Evolutionary conservation across 1,140 invertebrate species (phyloP).

Genomic region (Chelonus insularis): DNA sequence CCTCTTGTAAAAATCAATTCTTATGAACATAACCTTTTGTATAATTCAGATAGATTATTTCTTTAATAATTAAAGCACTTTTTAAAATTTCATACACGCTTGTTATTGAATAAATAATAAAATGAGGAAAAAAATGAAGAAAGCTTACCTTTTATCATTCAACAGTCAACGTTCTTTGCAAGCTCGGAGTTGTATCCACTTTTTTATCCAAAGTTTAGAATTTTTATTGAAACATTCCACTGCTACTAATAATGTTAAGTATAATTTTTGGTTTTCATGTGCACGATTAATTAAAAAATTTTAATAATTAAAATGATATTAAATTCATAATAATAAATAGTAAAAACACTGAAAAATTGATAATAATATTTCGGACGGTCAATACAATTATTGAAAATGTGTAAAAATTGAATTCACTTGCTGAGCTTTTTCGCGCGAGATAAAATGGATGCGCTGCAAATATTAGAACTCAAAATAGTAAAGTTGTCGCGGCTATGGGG

Average conservation of each 20-base stretch:
- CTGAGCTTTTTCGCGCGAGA: not conserved
- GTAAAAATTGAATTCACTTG: not conserved
- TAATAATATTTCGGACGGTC: slow-evolving; percentile 4
- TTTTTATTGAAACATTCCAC: too few species aligned
- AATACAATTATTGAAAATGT: not conserved
- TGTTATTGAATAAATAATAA: not conserved
- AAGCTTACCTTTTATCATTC: not conserved
- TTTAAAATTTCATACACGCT: too few species aligned
- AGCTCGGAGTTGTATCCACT: slow-evolving; percentile 9
- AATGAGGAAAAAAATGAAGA: not conserved
- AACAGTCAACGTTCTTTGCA: slow-evolving; percentile 6
- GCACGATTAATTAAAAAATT: not conserved
- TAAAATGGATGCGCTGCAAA: not conserved
- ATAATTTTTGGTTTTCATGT: not conserved
- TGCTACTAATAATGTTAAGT: too few species aligned
- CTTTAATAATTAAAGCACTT: too few species aligned
- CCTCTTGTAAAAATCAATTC: too few species aligned
- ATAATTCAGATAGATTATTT: too few species aligned
- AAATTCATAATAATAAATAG: not conserved
- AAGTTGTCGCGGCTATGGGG: slow-evolving; percentile 50
- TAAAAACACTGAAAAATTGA: not conserved
- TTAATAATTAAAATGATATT: not conserved
- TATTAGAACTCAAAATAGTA: not conserved
- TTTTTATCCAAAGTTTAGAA: slow-evolving; percentile 12
- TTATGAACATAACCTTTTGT: too few species aligned